Evolutionary conservation across 2,797 vertebrate genomes (phyloP).

Genomic region (Labeo calbasu): DNA sequence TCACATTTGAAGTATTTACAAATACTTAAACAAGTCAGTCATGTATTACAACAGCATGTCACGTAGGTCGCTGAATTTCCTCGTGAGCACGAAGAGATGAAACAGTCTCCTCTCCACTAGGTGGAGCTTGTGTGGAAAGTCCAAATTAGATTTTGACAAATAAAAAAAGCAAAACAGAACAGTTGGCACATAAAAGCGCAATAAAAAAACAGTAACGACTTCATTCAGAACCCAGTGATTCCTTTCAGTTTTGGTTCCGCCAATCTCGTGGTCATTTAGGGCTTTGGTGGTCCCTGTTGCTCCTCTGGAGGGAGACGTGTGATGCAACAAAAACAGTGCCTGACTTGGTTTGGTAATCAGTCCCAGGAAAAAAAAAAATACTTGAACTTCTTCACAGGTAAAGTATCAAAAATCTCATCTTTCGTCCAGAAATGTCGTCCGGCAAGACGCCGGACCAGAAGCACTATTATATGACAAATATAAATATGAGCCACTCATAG

Average conservation of each 20-base stretch:
- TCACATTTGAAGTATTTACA: slow-evolving; percentile 74
- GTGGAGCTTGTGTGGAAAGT: slow-evolving; percentile 28
- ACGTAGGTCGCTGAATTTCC: slow-evolving; percentile 32
- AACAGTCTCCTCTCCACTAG: slow-evolving; percentile 33
- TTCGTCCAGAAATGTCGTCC: slow-evolving; percentile 57
- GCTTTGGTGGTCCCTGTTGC: slow-evolving; percentile 31
- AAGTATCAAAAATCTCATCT: slow-evolving; percentile 64
- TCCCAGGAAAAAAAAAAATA: slow-evolving; percentile 41
- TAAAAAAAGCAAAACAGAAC: slow-evolving; percentile 27
- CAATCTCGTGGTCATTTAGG: not conserved
- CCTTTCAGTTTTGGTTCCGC: not conserved
- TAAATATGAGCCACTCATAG: slow-evolving; percentile 76
- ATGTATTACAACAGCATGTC: slow-evolving; percentile 42
- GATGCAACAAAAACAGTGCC: slow-evolving; percentile 59
- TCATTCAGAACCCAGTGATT: slow-evolving; percentile 54
- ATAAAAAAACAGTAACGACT: slow-evolving; percentile 62
- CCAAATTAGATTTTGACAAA: slow-evolving; percentile 31
- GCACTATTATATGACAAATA: slow-evolving; percentile 65
- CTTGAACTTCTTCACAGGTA: slow-evolving; percentile 51
- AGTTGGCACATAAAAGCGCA: slow-evolving; percentile 45
- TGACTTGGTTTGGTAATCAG: slow-evolving; percentile 63
- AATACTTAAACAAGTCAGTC: slow-evolving; percentile 70
- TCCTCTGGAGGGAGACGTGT: slow-evolving; percentile 26
- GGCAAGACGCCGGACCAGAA: slow-evolving; percentile 59
- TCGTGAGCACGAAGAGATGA: slow-evolving; percentile 7